Evolutionary conservation across 2,888 invertebrate species (phyloP).

Genomic region (Brachyopa scutellaris): DNA sequence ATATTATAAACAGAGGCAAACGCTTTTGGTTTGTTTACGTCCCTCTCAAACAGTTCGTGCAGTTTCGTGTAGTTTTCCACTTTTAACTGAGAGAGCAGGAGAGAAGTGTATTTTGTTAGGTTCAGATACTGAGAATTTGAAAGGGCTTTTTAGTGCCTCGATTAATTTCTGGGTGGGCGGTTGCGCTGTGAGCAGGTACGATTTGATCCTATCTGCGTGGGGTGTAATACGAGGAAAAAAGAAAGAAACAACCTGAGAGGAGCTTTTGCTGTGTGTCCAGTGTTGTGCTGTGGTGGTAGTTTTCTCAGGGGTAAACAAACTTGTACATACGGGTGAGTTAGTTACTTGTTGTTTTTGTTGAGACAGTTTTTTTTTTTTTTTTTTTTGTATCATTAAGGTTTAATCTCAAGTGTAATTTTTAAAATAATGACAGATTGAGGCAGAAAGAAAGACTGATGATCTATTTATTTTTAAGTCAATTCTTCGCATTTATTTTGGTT

Average conservation of each 20-base stretch:
- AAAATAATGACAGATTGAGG: too few relatives aligned
- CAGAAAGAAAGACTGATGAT: too few relatives aligned
- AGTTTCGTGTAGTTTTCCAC: conserved; percentile 54
- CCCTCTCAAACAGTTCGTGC: conserved; percentile 46
- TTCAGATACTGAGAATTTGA: conserved; percentile 20
- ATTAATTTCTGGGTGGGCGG: conserved; percentile 62
- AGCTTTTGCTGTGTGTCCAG: conserved; percentile 46
- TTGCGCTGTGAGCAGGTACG: conserved; percentile 65
- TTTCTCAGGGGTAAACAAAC: conserved; percentile 52
- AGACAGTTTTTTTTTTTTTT: too few relatives aligned
- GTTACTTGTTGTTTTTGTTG: too few relatives aligned
- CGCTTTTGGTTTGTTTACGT: conserved; percentile 69
- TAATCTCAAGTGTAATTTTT: too few relatives aligned
- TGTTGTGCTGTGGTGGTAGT: background rate
- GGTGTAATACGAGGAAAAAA: conserved; percentile 1
- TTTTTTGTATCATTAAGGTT: too few relatives aligned
- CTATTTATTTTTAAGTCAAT: too few relatives aligned
- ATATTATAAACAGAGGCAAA: conserved; percentile 23
- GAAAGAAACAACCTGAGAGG: conserved; percentile 4
- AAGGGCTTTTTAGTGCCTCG: conserved; percentile 68
- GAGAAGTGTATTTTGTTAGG: background rate
- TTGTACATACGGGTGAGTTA: conserved; percentile 39
- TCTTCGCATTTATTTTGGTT: too few relatives aligned
- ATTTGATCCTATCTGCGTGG: conserved; percentile 35
- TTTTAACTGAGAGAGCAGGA: background rate